Percentiles rank a stretch among this genome's conserved stretches.
phyloP scores from a whole-genome alignment of 2,797 vertebrate species.

The Pseudomugil gertrudae region DNA sequence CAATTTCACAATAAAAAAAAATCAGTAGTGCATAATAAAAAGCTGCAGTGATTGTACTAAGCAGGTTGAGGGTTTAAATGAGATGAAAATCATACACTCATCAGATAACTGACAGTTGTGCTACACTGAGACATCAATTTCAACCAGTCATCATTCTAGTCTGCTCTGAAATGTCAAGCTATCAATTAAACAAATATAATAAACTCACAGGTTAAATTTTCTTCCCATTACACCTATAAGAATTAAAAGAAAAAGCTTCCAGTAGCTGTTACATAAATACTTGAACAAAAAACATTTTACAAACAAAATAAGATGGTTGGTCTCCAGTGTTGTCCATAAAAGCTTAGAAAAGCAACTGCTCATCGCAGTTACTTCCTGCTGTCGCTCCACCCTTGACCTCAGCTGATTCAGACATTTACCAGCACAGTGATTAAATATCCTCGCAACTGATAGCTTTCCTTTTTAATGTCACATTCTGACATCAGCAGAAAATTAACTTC shows the following conservation, averaged over 20 bases:
- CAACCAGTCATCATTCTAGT: not conserved
- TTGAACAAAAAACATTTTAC: not conserved
- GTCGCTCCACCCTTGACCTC: constrained; percentile 23
- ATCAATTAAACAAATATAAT: not conserved
- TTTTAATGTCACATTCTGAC: constrained; percentile 2
- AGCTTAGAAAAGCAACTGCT: constrained; percentile 3
- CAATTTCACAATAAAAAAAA: not conserved
- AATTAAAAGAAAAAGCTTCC: not conserved
- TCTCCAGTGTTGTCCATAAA: not conserved
- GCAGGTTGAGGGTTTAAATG: constrained; percentile 11
- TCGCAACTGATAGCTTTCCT: not conserved
- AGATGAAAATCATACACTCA: constrained; percentile 24
- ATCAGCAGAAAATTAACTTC: constrained; percentile 19
- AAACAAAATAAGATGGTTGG: no score
- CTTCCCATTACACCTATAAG: not conserved
- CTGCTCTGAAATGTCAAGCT: constrained; percentile 4
- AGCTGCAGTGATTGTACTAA: not conserved
- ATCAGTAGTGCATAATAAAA: not conserved
- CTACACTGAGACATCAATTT: constrained; percentile 7
- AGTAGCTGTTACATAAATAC: not conserved
- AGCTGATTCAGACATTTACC: constrained; percentile 21
- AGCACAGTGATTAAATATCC: constrained; percentile 6
- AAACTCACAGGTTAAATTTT: not conserved
- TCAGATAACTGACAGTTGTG: constrained; percentile 18
- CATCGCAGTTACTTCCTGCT: constrained; percentile 16